Conservation (phyloP, 2,113 vertebrate species). For the Noturus placidus region DNA sequence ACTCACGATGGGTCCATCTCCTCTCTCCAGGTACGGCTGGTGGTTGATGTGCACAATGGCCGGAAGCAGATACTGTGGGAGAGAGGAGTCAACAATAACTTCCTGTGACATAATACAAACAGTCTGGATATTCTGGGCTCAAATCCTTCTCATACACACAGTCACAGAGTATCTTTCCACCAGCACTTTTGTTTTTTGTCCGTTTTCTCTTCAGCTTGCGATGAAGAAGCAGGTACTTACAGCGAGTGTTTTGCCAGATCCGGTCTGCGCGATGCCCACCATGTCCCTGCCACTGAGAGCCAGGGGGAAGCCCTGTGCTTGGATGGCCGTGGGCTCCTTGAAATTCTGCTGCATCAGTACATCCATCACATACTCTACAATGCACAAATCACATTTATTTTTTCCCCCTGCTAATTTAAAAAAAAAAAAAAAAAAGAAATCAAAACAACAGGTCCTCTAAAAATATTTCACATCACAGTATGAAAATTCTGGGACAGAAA, state of each 20-base stretch:
- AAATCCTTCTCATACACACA: neutral
- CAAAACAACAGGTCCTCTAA: neutral
- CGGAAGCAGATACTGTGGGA: slow-evolving; percentile 87
- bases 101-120: neutral
- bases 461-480: neutral
- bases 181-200: neutral
- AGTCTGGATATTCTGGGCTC: neutral
- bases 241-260: slow-evolving; percentile 94
- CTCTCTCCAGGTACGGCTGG: slow-evolving; percentile 95
- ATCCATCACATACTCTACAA: slow-evolving; percentile 91
- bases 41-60: slow-evolving; percentile 98
- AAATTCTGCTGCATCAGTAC: slow-evolving; percentile 92
- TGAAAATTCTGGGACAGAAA: neutral
- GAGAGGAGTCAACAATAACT: slow-evolving; percentile 29
- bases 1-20: slow-evolving; percentile 97
- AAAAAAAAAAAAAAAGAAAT: neutral
- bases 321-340: slow-evolving; percentile 95
- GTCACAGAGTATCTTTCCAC: too few relatives aligned
- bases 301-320: slow-evolving; percentile 92
- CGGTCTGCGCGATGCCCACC: slow-evolving; percentile 98
- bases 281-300: slow-evolving; percentile 95
- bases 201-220: neutral
- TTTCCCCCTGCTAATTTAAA: neutral
- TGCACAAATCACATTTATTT: neutral
- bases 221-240: slow-evolving; percentile 67